Evolutionary conservation across 2,113 vertebrate species (phyloP).

Genomic region (Neodon shergylaensis): DNA sequence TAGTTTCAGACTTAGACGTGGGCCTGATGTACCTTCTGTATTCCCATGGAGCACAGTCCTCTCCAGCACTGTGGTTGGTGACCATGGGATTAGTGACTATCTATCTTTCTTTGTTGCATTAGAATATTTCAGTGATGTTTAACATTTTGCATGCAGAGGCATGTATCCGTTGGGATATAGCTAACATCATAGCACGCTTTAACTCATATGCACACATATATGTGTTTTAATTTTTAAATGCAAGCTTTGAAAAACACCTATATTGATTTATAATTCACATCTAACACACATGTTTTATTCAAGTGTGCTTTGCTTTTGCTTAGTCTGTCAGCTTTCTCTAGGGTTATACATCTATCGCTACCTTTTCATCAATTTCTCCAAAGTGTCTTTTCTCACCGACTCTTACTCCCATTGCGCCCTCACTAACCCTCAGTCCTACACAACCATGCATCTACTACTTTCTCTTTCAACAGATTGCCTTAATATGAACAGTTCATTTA

Average conservation of each 20-base stretch:
- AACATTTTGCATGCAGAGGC: constrained; percentile 1
- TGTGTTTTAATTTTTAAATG: background rate
- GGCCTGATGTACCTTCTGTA: background rate
- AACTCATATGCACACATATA: background rate
- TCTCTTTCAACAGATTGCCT: background rate
- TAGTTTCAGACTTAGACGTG: background rate
- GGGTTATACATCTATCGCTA: background rate
- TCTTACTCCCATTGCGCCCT: background rate
- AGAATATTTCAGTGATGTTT: background rate
- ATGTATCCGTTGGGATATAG: background rate
- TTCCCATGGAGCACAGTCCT: background rate
- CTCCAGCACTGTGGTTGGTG: background rate
- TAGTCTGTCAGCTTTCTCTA: background rate
- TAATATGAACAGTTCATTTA: background rate
- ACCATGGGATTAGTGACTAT: background rate
- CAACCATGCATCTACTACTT: background rate
- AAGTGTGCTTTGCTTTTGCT: background rate
- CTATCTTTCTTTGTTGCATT: background rate
- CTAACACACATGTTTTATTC: background rate
- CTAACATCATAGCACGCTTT: background rate
- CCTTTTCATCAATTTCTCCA: background rate
- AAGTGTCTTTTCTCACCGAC: background rate
- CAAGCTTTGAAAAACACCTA: background rate
- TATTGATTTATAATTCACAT: background rate
- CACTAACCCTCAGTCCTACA: background rate